These are phyloP conservation scores for Rhopilema esculentum DNA, from an alignment of 30 jellyfish, hydroid and myxozoan species.

Conservation along the genomic window DNA sequence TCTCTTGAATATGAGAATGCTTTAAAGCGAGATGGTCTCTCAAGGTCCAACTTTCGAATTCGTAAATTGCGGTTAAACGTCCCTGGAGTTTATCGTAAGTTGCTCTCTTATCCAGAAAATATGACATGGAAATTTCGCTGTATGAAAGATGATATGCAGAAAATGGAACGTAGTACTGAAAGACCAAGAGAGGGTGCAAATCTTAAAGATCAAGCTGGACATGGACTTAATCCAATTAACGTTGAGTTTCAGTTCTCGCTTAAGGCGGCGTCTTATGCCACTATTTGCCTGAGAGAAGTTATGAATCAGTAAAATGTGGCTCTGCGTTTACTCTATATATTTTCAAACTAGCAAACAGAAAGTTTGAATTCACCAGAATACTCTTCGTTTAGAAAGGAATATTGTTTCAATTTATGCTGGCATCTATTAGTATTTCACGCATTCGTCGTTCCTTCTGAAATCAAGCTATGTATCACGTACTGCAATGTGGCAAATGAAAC, in stretches of 20 bases:
- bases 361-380: no score
- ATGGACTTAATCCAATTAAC: background rate
- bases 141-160: background rate
- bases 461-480: no score
- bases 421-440: no score
- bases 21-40: slow-evolving; percentile 47
- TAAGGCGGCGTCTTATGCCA: slow-evolving; percentile 68
- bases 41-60: slow-evolving; percentile 29
- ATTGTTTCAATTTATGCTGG: no score
- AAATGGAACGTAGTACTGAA: background rate
- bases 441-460: no score
- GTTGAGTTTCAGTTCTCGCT: slow-evolving; percentile 29
- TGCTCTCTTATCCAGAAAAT: slow-evolving; percentile 46
- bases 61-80: slow-evolving; percentile 66
- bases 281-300: slow-evolving; percentile 62
- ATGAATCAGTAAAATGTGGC: slow-evolving; percentile 21
- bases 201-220: no score
- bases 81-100: slow-evolving; percentile 76
- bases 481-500: no score
- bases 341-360: no score
- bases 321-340: no score
- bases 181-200: background rate
- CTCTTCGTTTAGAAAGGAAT: no score
- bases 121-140: slow-evolving; percentile 28
- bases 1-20: background rate